Percentiles rank a stretch among this genome's conserved stretches.
phyloP scores from a whole-genome alignment of 2,888 invertebrate genomes.

The Andrena bucephala region DNA sequence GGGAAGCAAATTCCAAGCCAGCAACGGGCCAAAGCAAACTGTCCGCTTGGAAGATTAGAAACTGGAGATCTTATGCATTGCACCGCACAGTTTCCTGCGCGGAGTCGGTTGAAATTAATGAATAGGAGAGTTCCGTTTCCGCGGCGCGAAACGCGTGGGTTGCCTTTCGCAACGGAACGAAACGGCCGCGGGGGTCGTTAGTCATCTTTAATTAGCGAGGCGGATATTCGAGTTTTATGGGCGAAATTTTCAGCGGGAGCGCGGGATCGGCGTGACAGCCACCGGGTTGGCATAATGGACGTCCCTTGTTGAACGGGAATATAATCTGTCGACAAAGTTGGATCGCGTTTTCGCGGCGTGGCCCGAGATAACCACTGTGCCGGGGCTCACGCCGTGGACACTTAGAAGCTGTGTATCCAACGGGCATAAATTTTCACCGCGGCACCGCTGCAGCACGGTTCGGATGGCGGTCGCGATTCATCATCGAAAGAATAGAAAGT shows the following conservation, averaged over 20 bases:
- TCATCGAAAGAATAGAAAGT: conserved; percentile 53
- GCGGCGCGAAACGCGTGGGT: conserved; percentile 20
- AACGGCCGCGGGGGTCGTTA: conserved; percentile 22
- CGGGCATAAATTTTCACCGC: conserved; percentile 44
- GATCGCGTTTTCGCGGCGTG: conserved; percentile 24
- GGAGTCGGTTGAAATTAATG: neutral
- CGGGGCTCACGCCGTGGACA: conserved; percentile 24
- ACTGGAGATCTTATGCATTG: too few species aligned
- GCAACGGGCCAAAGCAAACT: too few species aligned
- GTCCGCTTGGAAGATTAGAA: too few species aligned
- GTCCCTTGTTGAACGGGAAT: conserved; percentile 36
- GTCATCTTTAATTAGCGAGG: conserved; percentile 46
- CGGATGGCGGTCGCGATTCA: conserved; percentile 29
- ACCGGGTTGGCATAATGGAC: conserved; percentile 51
- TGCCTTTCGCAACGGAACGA: conserved; percentile 18
- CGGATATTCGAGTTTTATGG: conserved; percentile 5
- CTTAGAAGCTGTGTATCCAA: conserved; percentile 24
- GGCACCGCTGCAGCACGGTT: neutral
- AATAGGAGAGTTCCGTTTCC: conserved; percentile 11
- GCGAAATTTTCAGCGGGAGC: conserved; percentile 26
- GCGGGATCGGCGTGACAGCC: conserved; percentile 32
- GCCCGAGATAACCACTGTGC: conserved; percentile 23
- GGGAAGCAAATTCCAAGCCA: too few species aligned
- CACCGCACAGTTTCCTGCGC: too few species aligned
- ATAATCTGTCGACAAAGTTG: conserved; percentile 31